Evolutionary conservation across 2,888 invertebrate species (phyloP).

Genomic region (Salticus scenicus): DNA sequence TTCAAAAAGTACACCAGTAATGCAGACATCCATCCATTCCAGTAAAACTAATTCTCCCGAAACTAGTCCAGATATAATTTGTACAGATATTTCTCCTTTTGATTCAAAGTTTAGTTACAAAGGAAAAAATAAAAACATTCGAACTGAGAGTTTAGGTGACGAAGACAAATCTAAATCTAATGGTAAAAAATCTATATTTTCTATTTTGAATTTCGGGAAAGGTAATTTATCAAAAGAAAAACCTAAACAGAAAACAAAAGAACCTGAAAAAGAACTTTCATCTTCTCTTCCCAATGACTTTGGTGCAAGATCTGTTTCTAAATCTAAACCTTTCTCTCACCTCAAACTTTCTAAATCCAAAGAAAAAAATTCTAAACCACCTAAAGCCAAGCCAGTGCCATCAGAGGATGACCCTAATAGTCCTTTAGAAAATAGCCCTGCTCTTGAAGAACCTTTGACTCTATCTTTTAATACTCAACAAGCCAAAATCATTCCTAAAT

Average conservation of each 20-base stretch:
- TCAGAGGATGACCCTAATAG: slow-evolving; percentile 34
- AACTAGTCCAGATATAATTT: slow-evolving; percentile 63
- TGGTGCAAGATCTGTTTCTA: slow-evolving; percentile 72
- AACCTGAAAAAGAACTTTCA: slow-evolving; percentile 73
- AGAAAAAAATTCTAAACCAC: slow-evolving; percentile 72
- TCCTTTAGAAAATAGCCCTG: slow-evolving; percentile 53
- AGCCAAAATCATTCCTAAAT: slow-evolving; percentile 64
- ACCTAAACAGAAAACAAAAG: slow-evolving; percentile 71
- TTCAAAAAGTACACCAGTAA: background rate
- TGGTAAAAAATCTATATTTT: slow-evolving; percentile 71
- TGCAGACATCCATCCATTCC: slow-evolving; percentile 49
- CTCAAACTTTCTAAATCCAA: slow-evolving; percentile 71
- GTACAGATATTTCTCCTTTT: slow-evolving; percentile 31
- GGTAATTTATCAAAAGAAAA: slow-evolving; percentile 73
- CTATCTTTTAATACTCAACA: slow-evolving; percentile 33
- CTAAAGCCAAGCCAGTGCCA: slow-evolving; percentile 67
- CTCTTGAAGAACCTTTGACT: slow-evolving; percentile 52
- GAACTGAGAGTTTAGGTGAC: slow-evolving; percentile 40
- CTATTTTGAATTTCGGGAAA: slow-evolving; percentile 71
- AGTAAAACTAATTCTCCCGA: slow-evolving; percentile 48
- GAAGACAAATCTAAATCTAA: slow-evolving; percentile 68
- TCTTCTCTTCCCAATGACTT: slow-evolving; percentile 72
- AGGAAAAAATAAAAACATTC: slow-evolving; percentile 33
- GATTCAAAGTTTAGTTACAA: slow-evolving; percentile 34
- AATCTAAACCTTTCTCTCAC: slow-evolving; percentile 70